phyloP scores from a whole-genome alignment of 2,797 vertebrate genomes.

The Hapalemur alaotrensis region DNA sequence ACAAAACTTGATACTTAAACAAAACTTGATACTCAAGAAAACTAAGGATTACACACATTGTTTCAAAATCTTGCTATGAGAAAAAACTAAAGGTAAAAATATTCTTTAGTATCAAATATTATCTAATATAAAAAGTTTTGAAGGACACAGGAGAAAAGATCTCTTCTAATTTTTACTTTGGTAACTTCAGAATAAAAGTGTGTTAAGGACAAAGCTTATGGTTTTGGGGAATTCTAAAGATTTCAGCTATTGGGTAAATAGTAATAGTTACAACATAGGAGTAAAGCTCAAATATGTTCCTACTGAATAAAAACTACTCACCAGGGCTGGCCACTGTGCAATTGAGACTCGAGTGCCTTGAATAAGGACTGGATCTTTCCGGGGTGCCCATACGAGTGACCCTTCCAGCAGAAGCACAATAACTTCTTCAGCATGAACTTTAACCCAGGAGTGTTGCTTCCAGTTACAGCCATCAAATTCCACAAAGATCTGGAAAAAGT shows the following conservation, averaged over 20 bases:
- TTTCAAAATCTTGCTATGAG: slow-evolving; percentile 43
- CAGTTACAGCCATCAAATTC: slow-evolving; percentile 95
- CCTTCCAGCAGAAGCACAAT: slow-evolving; percentile 95
- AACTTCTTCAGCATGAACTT: slow-evolving; percentile 95
- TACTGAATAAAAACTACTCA: slow-evolving; percentile 83
- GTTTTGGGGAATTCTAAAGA: slow-evolving; percentile 3
- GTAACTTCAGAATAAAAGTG: slow-evolving; percentile 50
- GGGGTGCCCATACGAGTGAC: slow-evolving; percentile 94
- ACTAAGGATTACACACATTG: slow-evolving; percentile 8
- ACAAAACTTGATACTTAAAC: not conserved
- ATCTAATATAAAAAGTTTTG: slow-evolving; percentile 21
- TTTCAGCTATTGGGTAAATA: not conserved
- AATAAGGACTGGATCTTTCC: slow-evolving; percentile 85
- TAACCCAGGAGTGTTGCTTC: slow-evolving; percentile 95
- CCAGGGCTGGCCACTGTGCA: slow-evolving; percentile 94
- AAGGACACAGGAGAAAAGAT: slow-evolving; percentile 22
- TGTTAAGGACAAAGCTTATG: not conserved
- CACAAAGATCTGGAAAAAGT: slow-evolving; percentile 92
- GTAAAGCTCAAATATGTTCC: slow-evolving; percentile 16
- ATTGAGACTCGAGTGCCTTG: slow-evolving; percentile 84
- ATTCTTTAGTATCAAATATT: slow-evolving; percentile 44
- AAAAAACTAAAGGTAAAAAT: slow-evolving; percentile 43
- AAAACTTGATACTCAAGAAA: not conserved
- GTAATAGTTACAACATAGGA: not conserved
- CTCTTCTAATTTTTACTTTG: slow-evolving; percentile 33